Conservation (phyloP, 2,797 vertebrate species). For the Eupleurogrammus muticus region DNA sequence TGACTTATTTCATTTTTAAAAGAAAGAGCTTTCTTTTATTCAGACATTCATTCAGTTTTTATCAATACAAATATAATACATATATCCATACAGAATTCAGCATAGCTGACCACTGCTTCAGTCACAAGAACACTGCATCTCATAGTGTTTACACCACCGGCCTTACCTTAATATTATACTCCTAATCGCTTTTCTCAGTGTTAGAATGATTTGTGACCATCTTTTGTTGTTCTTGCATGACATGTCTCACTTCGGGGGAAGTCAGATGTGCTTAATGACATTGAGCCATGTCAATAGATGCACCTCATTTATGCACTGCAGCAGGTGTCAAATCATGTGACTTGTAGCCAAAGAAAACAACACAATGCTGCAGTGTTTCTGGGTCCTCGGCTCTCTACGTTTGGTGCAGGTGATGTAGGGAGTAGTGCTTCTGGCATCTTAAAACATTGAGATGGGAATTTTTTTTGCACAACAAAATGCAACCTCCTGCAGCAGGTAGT, state of each 20-base stretch:
- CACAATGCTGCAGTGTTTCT: not conserved
- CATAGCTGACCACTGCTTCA: not conserved
- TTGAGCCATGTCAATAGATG: constrained; percentile 7
- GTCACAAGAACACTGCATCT: not conserved
- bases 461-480: constrained; percentile 11
- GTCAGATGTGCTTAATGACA: constrained; percentile 13
- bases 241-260: constrained; percentile 32
- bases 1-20: not conserved
- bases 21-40: not conserved
- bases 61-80: too few relatives aligned
- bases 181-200: not conserved
- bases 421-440: not conserved
- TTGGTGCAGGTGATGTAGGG: not conserved
- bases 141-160: not conserved
- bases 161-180: not conserved
- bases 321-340: not conserved
- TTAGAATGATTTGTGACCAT: not conserved
- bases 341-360: constrained; percentile 1
- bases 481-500: not conserved
- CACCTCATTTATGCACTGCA: constrained; percentile 24
- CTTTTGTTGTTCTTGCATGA: constrained; percentile 30
- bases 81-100: not conserved
- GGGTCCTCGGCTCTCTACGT: not conserved
- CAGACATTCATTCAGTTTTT: too few relatives aligned
- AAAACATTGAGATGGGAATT: not conserved